Conservation (phyloP, 2,113 vertebrate genomes). For the Mesembrinibis cayennensis region DNA sequence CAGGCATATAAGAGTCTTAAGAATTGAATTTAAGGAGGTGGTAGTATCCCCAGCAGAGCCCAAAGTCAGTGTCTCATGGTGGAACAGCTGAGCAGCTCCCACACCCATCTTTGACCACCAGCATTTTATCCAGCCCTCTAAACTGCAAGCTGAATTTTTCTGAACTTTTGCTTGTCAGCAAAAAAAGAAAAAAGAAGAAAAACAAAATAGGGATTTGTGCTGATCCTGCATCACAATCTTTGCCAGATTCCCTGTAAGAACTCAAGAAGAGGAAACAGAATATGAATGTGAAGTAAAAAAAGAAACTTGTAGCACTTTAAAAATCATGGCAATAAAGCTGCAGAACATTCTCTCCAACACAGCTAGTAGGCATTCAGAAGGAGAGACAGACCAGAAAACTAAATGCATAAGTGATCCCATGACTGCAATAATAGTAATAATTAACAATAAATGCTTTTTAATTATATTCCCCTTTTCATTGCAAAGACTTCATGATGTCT, state of each 20-base stretch:
- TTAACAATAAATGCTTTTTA: neutral
- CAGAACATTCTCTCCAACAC: neutral
- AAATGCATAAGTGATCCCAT: neutral
- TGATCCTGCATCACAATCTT: neutral
- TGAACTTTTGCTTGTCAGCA: neutral
- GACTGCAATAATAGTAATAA: neutral
- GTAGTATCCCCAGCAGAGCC: neutral
- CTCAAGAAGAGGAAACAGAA: slow-evolving; percentile 31
- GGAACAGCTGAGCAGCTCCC: neutral
- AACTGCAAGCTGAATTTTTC: neutral
- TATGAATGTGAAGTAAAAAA: neutral
- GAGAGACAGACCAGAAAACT: neutral
- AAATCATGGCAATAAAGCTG: neutral
- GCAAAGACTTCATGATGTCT: neutral
- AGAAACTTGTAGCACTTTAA: neutral
- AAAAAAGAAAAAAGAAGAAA: neutral
- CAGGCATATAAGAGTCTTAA: neutral
- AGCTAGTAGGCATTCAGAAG: neutral
- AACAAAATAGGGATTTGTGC: slow-evolving; percentile 19
- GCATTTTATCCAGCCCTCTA: neutral
- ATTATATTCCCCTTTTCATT: neutral
- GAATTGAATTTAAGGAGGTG: neutral
- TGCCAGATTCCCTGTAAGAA: slow-evolving; percentile 44
- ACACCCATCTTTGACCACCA: neutral
- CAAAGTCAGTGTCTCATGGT: neutral